These are phyloP conservation scores for Tachysurus fulvidraco DNA, from an alignment of 2,113 vertebrate species.

Conservation along the genomic window DNA sequence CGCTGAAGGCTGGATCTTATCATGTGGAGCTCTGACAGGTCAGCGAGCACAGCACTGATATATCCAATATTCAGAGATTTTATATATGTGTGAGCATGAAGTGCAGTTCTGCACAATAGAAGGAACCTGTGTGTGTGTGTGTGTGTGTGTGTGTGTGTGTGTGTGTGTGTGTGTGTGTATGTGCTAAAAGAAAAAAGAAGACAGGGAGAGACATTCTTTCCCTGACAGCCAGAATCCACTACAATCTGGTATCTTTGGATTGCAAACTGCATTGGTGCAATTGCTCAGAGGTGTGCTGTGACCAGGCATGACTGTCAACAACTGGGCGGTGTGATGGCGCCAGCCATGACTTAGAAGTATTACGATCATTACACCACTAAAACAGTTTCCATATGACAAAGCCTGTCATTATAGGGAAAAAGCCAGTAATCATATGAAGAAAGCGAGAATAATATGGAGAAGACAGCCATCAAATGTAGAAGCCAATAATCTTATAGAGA, in stretches of 20 bases:
- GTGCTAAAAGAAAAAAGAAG: not conserved
- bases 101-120: slow-evolving; percentile 9
- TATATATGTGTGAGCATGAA: not conserved
- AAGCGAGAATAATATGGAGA: too few relatives aligned
- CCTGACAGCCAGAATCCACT: slow-evolving; percentile 6
- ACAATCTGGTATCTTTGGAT: not conserved
- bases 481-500: too few relatives aligned
- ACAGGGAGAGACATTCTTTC: not conserved
- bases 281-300: too few relatives aligned
- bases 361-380: too few relatives aligned
- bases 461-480: too few relatives aligned
- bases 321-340: not conserved
- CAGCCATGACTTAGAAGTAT: not conserved
- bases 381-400: too few relatives aligned
- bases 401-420: too few relatives aligned
- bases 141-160: not conserved
- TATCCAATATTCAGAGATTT: slow-evolving; percentile 24
- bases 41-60: not conserved
- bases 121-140: not conserved
- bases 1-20: slow-evolving; percentile 12
- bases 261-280: not conserved
- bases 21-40: slow-evolving; percentile 3
- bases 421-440: too few relatives aligned
- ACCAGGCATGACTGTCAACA: not conserved
- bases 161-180: not conserved